These are phyloP conservation scores for Tachystola acroxantha DNA, from an alignment of 2,888 invertebrate species.

Conservation along the genomic window DNA sequence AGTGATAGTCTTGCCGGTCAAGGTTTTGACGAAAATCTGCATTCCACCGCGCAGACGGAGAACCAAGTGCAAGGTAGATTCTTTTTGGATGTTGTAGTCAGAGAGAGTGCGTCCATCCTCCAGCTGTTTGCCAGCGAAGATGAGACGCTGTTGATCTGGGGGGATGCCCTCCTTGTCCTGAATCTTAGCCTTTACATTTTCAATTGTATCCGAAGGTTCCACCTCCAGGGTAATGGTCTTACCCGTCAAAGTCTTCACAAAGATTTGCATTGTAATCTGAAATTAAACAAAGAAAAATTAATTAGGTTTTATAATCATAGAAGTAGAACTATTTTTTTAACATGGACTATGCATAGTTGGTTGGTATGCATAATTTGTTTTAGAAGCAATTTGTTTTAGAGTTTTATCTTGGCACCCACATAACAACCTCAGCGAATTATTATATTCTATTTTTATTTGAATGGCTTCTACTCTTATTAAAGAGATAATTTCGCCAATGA, in stretches of 20 bases:
- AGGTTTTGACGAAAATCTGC: conserved; percentile 19
- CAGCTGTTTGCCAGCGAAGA: conserved; percentile 17
- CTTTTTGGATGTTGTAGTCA: conserved; percentile 19
- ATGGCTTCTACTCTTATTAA: no score
- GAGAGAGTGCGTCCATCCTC: conserved; percentile 18
- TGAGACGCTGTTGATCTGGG: conserved; percentile 18
- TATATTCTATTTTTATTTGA: no score
- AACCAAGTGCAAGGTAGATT: conserved; percentile 16
- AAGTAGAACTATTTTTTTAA: no score
- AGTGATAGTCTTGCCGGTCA: conserved; percentile 21
- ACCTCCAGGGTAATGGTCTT: conserved; percentile 14
- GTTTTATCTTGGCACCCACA: no score
- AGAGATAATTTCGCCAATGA: no score
- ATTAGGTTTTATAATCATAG: neutral
- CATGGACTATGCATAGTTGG: no score
- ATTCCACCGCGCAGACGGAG: conserved; percentile 17
- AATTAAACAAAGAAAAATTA: conserved; percentile 20
- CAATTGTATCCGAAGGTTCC: conserved; percentile 16
- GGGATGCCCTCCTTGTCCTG: conserved; percentile 19
- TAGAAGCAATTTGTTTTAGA: no score
- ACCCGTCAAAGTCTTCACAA: conserved; percentile 20
- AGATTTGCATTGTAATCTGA: conserved; percentile 40
- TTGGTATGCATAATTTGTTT: no score
- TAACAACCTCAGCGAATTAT: no score
- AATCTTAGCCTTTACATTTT: conserved; percentile 18